Evolutionary conservation across 2,888 invertebrate species (phyloP).

Genomic region (Lasioglossum calceatum): DNA sequence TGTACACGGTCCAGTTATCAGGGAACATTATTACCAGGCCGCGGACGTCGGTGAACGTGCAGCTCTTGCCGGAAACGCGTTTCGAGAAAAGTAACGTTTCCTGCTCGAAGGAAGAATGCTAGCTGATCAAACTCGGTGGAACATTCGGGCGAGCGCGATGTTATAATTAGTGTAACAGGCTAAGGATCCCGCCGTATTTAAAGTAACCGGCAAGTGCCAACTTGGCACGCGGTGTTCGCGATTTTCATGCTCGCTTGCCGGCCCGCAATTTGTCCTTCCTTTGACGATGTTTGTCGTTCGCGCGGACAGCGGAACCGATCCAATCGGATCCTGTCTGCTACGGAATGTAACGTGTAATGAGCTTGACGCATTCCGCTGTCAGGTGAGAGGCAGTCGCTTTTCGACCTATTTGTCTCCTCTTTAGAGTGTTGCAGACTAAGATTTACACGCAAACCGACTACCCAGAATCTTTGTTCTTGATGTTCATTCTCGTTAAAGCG

Average conservation of each 20-base stretch:
- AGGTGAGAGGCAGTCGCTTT: constrained; percentile 25
- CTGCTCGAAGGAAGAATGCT: background rate
- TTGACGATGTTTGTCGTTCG: constrained; percentile 25
- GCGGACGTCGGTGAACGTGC: background rate
- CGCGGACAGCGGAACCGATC: constrained; percentile 12
- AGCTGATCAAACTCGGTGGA: background rate
- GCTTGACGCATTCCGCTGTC: constrained; percentile 28
- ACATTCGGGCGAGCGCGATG: constrained; percentile 32
- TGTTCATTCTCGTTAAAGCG: background rate
- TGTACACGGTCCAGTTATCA: background rate
- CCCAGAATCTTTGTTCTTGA: accelerated
- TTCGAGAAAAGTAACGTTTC: constrained; percentile 10
- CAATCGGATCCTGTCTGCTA: constrained; percentile 1
- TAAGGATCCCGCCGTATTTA: constrained; percentile 38
- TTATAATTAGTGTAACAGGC: constrained; percentile 55
- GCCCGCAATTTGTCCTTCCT: constrained; percentile 30
- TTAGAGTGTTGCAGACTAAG: background rate
- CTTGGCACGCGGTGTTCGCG: constrained; percentile 39
- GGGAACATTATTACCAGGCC: background rate
- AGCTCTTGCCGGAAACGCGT: constrained; percentile 16
- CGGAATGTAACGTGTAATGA: constrained; percentile 29
- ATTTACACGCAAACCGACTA: background rate
- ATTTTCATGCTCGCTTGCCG: constrained; percentile 36
- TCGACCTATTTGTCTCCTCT: background rate
- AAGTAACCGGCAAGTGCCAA: constrained; percentile 44